A percentile compares a stretch with the other conserved stretches of the same genome.
Conservation (phyloP, 2,888 invertebrate species). For the Sphinx pinastri region DNA sequence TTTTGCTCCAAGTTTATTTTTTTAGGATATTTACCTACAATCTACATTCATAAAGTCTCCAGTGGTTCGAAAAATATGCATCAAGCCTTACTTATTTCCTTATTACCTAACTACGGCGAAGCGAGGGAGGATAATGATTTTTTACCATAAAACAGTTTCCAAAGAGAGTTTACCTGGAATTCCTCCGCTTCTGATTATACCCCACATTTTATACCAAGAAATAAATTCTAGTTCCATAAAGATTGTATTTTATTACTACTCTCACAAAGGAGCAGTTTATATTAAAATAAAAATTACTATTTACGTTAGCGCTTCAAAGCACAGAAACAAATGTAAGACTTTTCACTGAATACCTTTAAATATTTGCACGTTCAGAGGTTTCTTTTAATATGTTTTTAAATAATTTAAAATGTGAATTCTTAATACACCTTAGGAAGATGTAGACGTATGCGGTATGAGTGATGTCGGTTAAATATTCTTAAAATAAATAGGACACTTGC, state of each 20-base stretch:
- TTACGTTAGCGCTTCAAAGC: not conserved
- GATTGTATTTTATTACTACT: slow-evolving; percentile 9
- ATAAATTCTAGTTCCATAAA: slow-evolving; percentile 19
- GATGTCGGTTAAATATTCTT: no score
- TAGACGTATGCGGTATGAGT: not conserved
- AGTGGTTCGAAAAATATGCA: no score
- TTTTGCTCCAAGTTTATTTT: no score
- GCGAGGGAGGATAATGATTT: no score
- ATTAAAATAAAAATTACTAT: slow-evolving; percentile 17
- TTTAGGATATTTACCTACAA: no score
- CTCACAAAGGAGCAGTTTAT: slow-evolving; percentile 10
- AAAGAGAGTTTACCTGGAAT: not conserved
- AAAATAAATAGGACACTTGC: no score
- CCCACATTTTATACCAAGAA: slow-evolving; percentile 3
- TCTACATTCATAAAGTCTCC: no score
- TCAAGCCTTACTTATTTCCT: no score
- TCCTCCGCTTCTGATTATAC: slow-evolving; percentile 3
- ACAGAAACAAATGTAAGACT: not conserved
- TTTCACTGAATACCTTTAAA: not conserved
- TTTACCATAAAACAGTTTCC: not conserved
- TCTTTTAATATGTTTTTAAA: not conserved
- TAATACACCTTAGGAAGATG: not conserved
- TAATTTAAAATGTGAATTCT: no score
- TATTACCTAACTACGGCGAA: no score
- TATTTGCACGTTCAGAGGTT: not conserved